These are phyloP conservation scores for Etheostoma perlongum DNA, from an alignment of 2,797 vertebrate genomes.

Conservation along the genomic window DNA sequence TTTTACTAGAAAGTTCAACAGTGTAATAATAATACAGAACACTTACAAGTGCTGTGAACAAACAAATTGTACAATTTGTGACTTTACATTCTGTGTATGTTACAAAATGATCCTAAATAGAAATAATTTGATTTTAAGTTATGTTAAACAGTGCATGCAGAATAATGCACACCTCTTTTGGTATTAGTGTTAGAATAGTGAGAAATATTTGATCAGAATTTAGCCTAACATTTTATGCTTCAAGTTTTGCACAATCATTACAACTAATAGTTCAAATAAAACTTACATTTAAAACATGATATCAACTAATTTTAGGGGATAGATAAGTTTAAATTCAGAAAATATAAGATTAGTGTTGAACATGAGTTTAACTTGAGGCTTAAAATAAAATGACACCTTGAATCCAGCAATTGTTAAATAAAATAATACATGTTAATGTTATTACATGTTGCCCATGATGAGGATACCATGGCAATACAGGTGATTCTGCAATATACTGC, in stretches of 20 bases:
- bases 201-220: too few relatives aligned
- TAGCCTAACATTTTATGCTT: too few relatives aligned
- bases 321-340: neutral
- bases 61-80: neutral
- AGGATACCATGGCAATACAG: too few relatives aligned
- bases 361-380: neutral
- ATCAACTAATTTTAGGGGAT: neutral
- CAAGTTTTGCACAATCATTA: neutral
- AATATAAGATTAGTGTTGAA: neutral
- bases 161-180: too few relatives aligned
- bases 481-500: too few relatives aligned
- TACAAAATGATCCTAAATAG: too few relatives aligned
- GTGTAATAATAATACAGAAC: too few relatives aligned
- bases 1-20: neutral
- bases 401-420: neutral
- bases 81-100: too few relatives aligned
- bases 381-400: neutral
- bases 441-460: too few relatives aligned
- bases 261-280: neutral
- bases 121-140: too few relatives aligned
- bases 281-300: neutral
- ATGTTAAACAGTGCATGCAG: too few relatives aligned
- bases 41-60: neutral
- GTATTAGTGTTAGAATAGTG: too few relatives aligned
- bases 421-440: neutral